A percentile compares a stretch with the other conserved stretches of the same genome.
phyloP scores from a whole-genome alignment of 2,888 invertebrate genomes.

The Diarsia brunnea region DNA sequence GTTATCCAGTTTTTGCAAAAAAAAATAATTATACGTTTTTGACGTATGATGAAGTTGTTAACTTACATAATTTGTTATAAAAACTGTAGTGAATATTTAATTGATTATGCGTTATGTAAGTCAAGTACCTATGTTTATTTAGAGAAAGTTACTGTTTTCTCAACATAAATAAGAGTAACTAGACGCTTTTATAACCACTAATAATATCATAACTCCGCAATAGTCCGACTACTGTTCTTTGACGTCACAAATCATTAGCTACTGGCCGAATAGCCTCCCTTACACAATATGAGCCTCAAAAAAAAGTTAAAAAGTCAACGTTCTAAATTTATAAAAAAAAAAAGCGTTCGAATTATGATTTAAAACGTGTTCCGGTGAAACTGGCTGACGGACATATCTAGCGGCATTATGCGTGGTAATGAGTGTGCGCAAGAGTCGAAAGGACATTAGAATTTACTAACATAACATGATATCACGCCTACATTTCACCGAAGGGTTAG shows the following conservation, averaged over 20 bases:
- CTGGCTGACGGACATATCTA: conserved; percentile 89
- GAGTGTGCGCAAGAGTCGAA: conserved; percentile 78
- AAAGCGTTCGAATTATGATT: conserved; percentile 90
- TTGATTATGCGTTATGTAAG: conserved; percentile 23
- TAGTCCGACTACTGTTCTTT: conserved; percentile 35
- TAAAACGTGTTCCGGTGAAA: conserved; percentile 91
- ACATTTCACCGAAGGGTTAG: not conserved
- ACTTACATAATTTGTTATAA: conserved; percentile 24
- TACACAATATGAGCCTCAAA: conserved; percentile 59
- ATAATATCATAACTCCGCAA: not conserved
- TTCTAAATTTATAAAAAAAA: conserved; percentile 86
- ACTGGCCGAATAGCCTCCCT: conserved; percentile 53
- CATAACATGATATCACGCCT: not conserved
- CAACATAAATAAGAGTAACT: not conserved
- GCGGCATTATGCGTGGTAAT: conserved; percentile 89
- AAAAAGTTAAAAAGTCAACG: conserved; percentile 85
- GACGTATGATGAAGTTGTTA: conserved; percentile 9
- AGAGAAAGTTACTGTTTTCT: conserved; percentile 24
- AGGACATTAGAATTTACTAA: conserved; percentile 73
- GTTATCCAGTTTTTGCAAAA: conserved; percentile 9
- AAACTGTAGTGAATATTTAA: conserved; percentile 6
- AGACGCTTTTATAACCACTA: not conserved
- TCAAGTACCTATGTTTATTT: conserved; percentile 7
- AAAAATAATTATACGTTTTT: not conserved
- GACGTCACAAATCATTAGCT: conserved; percentile 56